Evolutionary conservation across 2,888 invertebrate species (phyloP), one percentile per base, ranked within the genome.

Genomic region (Lasioglossum morio): DNA sequence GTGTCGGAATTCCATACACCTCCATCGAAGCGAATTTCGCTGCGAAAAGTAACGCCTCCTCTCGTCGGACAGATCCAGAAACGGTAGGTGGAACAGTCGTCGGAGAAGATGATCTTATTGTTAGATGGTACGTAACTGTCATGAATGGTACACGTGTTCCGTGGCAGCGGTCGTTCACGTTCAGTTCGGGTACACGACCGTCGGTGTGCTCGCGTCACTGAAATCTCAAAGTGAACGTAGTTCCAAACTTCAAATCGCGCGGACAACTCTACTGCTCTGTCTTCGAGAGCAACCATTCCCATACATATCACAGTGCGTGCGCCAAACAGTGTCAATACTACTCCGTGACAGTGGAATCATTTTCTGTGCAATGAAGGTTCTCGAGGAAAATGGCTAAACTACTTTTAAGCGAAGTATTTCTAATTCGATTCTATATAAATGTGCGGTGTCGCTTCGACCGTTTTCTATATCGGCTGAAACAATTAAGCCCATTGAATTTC

Each of bases 111-210:
- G 87, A 89, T 91, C 84, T 88, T 37, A 37, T 37, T 37, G 37
- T 37, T 92, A 89, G 91, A 91, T 84, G 89, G 83, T 82, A 90
- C 91, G 87, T 85, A 92, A 91, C 90, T 92, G 89, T 91, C 88
- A 92, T 90, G 91, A 84, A 88, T 85, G 72, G 79, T 80, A 90
- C 91, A 90, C 89, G 92, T 91, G 90, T 82, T 82, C 34, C 76
- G 60, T 43, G 57, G 53, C 72, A 40, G 66, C 77, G 79, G 86
- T 79, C 84, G 81, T 79, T 84, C 87, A 77, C 81, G 81, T 87
- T 63, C 57, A 30, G 53, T 78, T 72, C 80, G 60, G 81, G 72
- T 79, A 76, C 30, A 63, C 73, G 84, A 84, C 77, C 85, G 79
- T 34, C 76, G 63, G 84, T 60, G 84, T 80, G 73, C 63, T 66